Conservation (phyloP, 2,888 invertebrate genomes). For the Uropetala carovei region DNA sequence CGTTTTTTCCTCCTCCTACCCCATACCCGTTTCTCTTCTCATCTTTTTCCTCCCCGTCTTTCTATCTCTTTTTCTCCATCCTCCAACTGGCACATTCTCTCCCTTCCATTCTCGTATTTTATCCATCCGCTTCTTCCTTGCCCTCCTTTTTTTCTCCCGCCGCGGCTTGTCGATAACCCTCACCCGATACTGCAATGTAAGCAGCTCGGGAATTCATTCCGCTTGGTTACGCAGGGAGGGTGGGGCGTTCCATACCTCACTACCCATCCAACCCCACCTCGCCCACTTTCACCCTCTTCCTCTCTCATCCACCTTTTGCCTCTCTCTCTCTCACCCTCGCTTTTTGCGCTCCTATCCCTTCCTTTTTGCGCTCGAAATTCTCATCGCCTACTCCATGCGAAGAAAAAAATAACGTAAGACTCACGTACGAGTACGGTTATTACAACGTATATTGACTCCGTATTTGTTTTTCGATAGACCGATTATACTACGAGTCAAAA, state of each 20-base stretch:
- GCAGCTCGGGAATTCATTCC: slow-evolving; percentile 46
- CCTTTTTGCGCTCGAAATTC: neutral
- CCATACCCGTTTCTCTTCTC: neutral
- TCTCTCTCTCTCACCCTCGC: neutral
- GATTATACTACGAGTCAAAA: too few species aligned
- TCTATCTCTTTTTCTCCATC: neutral
- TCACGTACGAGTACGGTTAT: too few species aligned
- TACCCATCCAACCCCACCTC: neutral
- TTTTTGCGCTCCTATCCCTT: neutral
- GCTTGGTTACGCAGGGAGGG: slow-evolving; percentile 24
- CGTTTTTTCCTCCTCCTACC: too few species aligned
- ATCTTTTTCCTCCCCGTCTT: neutral
- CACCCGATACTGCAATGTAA: slow-evolving; percentile 56
- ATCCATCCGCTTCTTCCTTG: neutral
- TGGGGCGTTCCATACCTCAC: neutral
- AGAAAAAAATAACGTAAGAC: neutral
- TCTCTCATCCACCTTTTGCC: neutral
- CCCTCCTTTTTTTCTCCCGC: neutral
- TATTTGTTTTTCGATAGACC: too few species aligned
- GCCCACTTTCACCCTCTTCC: neutral
- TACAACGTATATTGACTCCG: too few species aligned
- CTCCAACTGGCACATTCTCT: neutral
- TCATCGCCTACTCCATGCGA: neutral
- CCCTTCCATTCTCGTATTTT: neutral
- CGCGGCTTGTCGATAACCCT: slow-evolving; percentile 28